Evolutionary conservation across 1,140 invertebrate species (phyloP).

Genomic region (Battus philenor): DNA sequence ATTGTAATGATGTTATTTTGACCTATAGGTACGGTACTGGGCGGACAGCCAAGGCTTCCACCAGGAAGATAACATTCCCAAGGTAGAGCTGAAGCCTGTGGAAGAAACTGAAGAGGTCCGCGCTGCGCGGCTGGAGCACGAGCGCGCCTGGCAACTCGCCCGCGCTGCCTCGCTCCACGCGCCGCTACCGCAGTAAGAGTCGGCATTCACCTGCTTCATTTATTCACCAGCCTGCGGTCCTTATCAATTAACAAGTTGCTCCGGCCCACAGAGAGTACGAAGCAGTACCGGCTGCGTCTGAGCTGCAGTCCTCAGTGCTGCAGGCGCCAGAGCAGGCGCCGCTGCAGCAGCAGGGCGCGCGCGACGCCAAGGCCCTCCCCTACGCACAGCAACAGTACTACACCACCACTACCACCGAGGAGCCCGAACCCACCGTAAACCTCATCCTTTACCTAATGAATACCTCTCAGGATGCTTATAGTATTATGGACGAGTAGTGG

Average conservation of each 20-base stretch:
- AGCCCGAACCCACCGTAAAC: conserved; percentile 41
- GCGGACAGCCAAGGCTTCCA: conserved; percentile 80
- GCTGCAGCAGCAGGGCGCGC: conserved; percentile 3
- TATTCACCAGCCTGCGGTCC: background rate
- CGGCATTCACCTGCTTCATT: background rate
- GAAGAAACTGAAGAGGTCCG: conserved; percentile 78
- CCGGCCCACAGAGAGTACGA: conserved; percentile 26
- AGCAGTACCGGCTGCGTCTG: conserved; percentile 40
- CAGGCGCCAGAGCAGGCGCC: conserved; percentile 9
- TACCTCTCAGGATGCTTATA: too few relatives aligned
- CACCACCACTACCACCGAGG: conserved; percentile 18
- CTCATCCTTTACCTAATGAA: too few relatives aligned
- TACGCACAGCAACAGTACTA: conserved; percentile 20
- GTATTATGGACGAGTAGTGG: too few relatives aligned
- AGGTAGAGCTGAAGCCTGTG: conserved; percentile 75
- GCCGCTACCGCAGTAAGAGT: conserved; percentile 70
- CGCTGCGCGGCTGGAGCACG: conserved; percentile 78
- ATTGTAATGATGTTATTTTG: too few relatives aligned
- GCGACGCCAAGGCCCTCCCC: conserved; percentile 11
- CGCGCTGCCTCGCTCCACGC: conserved; percentile 73
- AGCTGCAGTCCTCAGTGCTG: conserved; percentile 21
- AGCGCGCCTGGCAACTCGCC: conserved; percentile 78
- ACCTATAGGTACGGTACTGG: conserved; percentile 76
- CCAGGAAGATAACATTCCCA: conserved; percentile 80
- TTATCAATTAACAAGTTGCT: background rate